Base-by-base conservation (phyloP, 2,888 invertebrate species). In the Epiblema foenella region DNA sequence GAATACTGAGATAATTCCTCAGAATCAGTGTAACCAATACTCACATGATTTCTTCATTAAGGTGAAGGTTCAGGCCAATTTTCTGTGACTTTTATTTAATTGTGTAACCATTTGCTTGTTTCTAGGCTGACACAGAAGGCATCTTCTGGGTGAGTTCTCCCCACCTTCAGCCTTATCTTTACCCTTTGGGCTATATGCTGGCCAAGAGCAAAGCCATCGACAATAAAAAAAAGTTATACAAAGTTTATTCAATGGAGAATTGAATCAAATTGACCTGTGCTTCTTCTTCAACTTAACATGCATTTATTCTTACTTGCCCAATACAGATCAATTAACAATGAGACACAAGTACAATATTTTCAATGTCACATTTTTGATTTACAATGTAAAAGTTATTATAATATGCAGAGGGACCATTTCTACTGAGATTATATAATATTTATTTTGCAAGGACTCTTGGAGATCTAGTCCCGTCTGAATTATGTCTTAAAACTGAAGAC, bases 21-120 rank as follows among this genome's bases (percentile, higher is more conserved):
- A 42, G 15, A 3, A 57, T 37, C 51, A 52, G 63, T 63, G 63
- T 63, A 52, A 63, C 63, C 52, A 63, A 52, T 52, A 63, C n/a
- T n/a, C n/a, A 37, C 37, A 18, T 63, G 37, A 37, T 37, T 15
- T 37, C 33, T 18, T 59, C 15, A 17, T 24, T 24, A 39, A 39
- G 0, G 39, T 42, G 42, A 42, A 42, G 39, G 39, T 42, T 15
- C 3, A 42, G 0, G 33, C 33, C 33, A 33, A 33, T 29, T 29
- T 29, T 2, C n/a, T n/a, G n/a, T n/a, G n/a, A n/a, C n/a, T n/a
- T 29, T 4, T 5, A 4, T 29, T 29, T 29, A 5, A 29, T 29
- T 33, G 33, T 33, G 33, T 5, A 33, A 33, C 33, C 8, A 33
- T 33, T 33, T 24, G 24, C 4, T 24, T 24, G 24, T 24, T 24